Conservation (phyloP, 2,113 vertebrate species). For the Erinaceus europaeus region DNA sequence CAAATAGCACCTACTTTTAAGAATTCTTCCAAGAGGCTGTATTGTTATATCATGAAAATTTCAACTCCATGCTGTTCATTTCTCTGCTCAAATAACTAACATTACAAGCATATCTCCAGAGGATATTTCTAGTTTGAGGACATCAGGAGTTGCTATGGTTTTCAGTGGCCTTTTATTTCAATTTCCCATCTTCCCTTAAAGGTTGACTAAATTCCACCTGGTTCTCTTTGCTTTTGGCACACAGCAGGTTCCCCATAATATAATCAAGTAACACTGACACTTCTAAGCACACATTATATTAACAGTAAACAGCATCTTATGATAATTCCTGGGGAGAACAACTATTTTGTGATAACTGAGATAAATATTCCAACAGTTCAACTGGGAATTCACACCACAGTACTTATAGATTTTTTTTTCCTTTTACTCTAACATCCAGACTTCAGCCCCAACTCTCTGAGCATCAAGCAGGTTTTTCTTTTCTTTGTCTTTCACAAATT, state of each 20-base stretch:
- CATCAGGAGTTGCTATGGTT: neutral
- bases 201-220: neutral
- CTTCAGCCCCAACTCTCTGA: neutral
- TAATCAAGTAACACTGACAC: neutral
- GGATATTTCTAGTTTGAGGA: neutral
- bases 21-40: neutral
- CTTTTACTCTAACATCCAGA: constrained; percentile 16
- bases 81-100: neutral
- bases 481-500: neutral
- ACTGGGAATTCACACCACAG: neutral
- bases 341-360: neutral
- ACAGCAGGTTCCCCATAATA: neutral
- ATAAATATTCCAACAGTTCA: constrained; percentile 25
- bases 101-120: neutral
- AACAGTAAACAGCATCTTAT: neutral
- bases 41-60: neutral
- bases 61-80: neutral
- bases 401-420: neutral
- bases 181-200: neutral
- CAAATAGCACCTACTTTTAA: neutral
- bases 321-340: neutral
- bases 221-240: neutral
- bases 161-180: neutral
- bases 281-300: neutral
- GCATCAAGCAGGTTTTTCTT: neutral